Percentiles rank a stretch among this genome's conserved stretches.
Conservation (phyloP, 1,140 invertebrate genomes). For the Drosophila nigromelanica region DNA sequence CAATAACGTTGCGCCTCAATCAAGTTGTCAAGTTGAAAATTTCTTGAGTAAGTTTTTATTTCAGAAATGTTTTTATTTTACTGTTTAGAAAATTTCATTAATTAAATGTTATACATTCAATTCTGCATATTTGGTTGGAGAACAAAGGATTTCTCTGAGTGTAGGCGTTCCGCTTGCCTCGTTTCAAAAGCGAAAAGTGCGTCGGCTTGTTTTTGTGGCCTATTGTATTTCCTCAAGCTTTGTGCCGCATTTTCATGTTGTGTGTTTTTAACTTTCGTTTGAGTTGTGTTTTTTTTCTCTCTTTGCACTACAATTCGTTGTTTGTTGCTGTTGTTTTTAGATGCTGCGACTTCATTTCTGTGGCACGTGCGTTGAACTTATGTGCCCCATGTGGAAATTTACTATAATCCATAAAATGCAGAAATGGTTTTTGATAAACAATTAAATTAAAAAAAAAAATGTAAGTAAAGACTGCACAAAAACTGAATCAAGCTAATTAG, state of each 20-base stretch:
- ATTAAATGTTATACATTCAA: no score
- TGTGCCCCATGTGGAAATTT: constrained; percentile 60
- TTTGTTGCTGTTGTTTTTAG: constrained; percentile 29
- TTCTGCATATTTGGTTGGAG: no score
- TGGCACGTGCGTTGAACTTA: constrained; percentile 58
- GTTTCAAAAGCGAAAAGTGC: constrained; percentile 73
- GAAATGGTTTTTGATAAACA: no score
- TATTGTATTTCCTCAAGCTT: constrained; percentile 39
- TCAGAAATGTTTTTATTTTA: no score
- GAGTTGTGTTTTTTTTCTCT: constrained; percentile 28
- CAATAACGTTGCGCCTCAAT: no score
- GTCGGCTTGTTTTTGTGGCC: constrained; percentile 41
- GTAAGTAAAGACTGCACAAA: no score
- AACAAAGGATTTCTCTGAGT: no score
- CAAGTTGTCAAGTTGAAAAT: no score
- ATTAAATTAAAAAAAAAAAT: no score
- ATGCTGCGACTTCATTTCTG: constrained; percentile 29
- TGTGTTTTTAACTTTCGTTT: constrained; percentile 62
- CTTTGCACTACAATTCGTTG: constrained; percentile 47
- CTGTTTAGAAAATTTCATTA: no score
- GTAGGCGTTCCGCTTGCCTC: constrained; percentile 60
- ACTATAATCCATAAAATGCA: not conserved
- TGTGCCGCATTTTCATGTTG: constrained; percentile 39
- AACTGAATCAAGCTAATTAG: no score
- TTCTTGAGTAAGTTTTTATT: no score